Base-by-base conservation (phyloP, 2,888 invertebrate genomes). In the Brenthis hecate region DNA sequence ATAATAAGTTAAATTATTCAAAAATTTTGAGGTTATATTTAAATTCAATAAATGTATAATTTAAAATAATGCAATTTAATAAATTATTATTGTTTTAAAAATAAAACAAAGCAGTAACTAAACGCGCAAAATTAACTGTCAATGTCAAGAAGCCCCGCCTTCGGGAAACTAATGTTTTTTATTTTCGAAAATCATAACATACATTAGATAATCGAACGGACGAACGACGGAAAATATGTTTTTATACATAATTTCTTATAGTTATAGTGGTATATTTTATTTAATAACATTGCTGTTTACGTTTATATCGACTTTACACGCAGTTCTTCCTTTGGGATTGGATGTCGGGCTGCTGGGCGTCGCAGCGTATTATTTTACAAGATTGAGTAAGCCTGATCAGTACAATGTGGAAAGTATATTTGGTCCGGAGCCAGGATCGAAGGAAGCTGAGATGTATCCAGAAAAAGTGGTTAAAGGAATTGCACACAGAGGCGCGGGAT, bases 401-500 rank as follows among this genome's bases (percentile, higher is more conserved):
- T 76, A 79, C 48, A 83, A 82, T 80, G 90, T 89, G 13, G 68
- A 77, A 6, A 92, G 93, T 72, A 94, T 94, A 77, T 92, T 94
- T 75, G 94, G 94, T 56, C 91, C 94, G 0, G 92, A 93, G 55
- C 91, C 93, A 60, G 87, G 89, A 23, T 81, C 81, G 13, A 86
- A 86, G 72, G 91, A 92, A 56, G 84, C 92, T 48, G 88, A 89
- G 47, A 76, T 82, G 0, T 77, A 89, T 66, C 87, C 94, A 3
- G 86, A 86, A 19, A 85, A 86, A 76, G 85, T 94, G 3, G 93
- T 95, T 77, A 93, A 91, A 78, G 94, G 95, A 56, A 94, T 96
- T 68, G 96, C 96, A 0, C 97, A 97, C 78, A 93, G 97, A 80
- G 97, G 96, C 5, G 96, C 95, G 13, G 95, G 94, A 2, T 87